These are phyloP conservation scores for Heliconius hewitsoni DNA, from an alignment of 1,140 invertebrate species.

Conservation along the genomic window DNA sequence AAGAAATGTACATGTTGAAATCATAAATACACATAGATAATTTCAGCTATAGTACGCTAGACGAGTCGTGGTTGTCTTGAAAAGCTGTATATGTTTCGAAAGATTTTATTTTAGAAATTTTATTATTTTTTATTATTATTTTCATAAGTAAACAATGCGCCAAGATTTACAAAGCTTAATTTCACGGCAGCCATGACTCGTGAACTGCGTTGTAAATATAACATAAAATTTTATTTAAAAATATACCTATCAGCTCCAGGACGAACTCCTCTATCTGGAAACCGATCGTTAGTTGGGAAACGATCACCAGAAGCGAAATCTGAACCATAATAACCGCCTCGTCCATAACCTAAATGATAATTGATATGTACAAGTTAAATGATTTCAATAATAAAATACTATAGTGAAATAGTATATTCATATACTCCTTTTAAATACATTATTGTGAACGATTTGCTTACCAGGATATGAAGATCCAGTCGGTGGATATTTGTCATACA, in stretches of 20 bases:
- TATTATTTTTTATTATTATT: too few species aligned
- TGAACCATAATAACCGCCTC: constrained; percentile 70
- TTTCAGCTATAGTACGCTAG: background rate
- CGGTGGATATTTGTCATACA: constrained; percentile 80
- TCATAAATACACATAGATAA: background rate
- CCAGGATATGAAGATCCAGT: constrained; percentile 76
- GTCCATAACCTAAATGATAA: constrained; percentile 59
- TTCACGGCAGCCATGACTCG: too few species aligned
- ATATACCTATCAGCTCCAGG: constrained; percentile 66
- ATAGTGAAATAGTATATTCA: too few species aligned
- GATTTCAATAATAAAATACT: too few species aligned
- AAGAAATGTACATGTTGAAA: constrained; percentile 20
- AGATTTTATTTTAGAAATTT: too few species aligned
- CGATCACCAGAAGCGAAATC: constrained; percentile 62
- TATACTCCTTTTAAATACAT: background rate
- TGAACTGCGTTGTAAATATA: too few species aligned
- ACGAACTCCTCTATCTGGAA: constrained; percentile 64
- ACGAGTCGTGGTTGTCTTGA: too few species aligned
- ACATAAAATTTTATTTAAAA: background rate
- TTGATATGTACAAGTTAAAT: constrained; percentile 19
- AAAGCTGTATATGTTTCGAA: too few species aligned
- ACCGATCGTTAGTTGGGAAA: constrained; percentile 53
- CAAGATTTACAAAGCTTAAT: too few species aligned
- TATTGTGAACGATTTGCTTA: constrained; percentile 48
- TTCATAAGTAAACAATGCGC: too few species aligned